Percentiles rank a stretch among this genome's conserved stretches.
Evolutionary conservation across 2,797 vertebrate genomes (phyloP).

Genomic region (Gallinago stenura): DNA sequence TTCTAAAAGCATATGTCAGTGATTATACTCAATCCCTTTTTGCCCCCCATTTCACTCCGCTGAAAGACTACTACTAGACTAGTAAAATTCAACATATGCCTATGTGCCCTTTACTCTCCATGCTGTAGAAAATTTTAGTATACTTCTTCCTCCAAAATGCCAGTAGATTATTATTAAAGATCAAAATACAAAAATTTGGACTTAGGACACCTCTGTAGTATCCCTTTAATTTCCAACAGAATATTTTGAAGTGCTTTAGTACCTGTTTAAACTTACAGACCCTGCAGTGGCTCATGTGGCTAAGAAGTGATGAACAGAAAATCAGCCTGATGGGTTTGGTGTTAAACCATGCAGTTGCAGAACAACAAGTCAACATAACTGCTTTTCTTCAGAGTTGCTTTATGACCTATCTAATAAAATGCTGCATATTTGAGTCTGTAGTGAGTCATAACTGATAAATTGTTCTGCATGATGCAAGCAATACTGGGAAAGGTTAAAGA

Average conservation of each 20-base stretch:
- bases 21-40: neutral
- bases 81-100: neutral
- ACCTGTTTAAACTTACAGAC: neutral
- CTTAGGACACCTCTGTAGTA: neutral
- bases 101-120: neutral
- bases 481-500: neutral
- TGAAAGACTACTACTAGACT: neutral
- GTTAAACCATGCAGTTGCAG: neutral
- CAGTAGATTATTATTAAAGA: neutral
- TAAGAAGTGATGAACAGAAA: neutral
- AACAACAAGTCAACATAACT: neutral
- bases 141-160: neutral
- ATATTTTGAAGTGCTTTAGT: neutral
- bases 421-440: neutral
- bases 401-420: neutral
- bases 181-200: neutral
- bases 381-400: neutral
- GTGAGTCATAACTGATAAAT: neutral
- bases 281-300: neutral
- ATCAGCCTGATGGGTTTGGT: neutral
- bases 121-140: neutral
- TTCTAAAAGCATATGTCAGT: neutral
- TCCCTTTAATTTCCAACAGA: neutral
- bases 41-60: neutral
- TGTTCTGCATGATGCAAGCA: neutral